phyloP scores from a whole-genome alignment of 2,113 vertebrate species.

The Brachyhypopomus occidentalis region DNA sequence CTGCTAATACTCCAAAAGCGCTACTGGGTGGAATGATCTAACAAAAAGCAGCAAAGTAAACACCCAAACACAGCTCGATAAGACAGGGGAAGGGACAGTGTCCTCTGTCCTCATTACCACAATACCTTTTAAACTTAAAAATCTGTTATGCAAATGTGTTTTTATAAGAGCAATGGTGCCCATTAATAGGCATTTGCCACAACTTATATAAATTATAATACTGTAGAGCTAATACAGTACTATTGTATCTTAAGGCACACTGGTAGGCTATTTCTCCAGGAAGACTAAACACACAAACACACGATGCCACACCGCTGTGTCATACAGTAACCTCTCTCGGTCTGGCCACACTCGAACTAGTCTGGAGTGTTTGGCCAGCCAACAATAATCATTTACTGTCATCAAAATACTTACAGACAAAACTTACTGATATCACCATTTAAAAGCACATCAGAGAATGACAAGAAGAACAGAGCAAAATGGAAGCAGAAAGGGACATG shows the following conservation, averaged over 20 bases:
- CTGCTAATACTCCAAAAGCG: background rate
- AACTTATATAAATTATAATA: background rate
- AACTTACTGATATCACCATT: background rate
- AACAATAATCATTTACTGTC: slow-evolving; percentile 74
- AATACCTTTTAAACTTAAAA: background rate
- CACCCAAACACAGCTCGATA: background rate
- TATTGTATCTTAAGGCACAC: background rate
- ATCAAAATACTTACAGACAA: too few species aligned
- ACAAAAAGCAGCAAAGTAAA: slow-evolving; percentile 5
- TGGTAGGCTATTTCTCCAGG: background rate
- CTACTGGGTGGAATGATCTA: slow-evolving; percentile 8
- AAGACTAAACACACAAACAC: background rate
- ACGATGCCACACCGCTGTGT: slow-evolving; percentile 84
- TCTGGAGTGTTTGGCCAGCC: background rate
- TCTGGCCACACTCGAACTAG: background rate
- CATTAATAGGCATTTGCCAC: background rate
- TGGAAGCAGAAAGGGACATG: background rate
- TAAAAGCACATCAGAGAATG: background rate
- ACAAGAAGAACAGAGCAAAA: background rate
- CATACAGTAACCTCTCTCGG: slow-evolving; percentile 73
- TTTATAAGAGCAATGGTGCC: background rate
- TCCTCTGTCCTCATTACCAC: background rate
- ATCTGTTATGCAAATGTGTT: background rate
- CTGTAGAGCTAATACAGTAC: background rate
- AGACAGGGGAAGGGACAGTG: background rate